Percentiles rank a stretch among this genome's conserved stretches.
Evolutionary conservation across 2,888 invertebrate genomes (phyloP).

Genomic region (Sphaerophoria rueppellii): DNA sequence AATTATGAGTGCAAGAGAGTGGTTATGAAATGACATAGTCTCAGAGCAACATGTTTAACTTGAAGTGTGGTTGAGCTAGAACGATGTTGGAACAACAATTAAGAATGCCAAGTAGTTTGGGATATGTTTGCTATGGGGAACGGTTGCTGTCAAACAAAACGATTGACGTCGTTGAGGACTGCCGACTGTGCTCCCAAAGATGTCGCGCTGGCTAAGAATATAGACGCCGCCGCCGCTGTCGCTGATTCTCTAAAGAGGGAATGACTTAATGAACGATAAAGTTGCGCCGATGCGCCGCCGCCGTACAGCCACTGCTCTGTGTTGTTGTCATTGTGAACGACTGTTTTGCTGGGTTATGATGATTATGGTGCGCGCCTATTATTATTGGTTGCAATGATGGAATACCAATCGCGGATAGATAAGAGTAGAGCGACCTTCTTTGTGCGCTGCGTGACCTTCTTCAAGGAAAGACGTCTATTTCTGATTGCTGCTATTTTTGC

Average conservation of each 20-base stretch:
- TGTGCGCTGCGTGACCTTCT: slow-evolving; percentile 62
- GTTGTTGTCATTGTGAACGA: no score
- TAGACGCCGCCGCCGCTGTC: slow-evolving; percentile 4
- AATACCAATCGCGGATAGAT: neutral
- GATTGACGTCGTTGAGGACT: slow-evolving; percentile 39
- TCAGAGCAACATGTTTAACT: slow-evolving; percentile 42
- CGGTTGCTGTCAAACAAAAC: slow-evolving; percentile 55
- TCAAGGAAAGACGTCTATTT: slow-evolving; percentile 3
- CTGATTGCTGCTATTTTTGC: neutral
- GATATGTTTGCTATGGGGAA: slow-evolving; percentile 38
- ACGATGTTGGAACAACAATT: slow-evolving; percentile 30
- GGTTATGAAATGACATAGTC: slow-evolving; percentile 57
- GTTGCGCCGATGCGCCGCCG: slow-evolving; percentile 19
- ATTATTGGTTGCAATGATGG: slow-evolving; percentile 36
- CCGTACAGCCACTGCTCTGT: no score
- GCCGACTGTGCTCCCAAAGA: slow-evolving; percentile 27
- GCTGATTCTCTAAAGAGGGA: neutral
- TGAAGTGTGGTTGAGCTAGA: slow-evolving; percentile 14
- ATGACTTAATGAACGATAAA: neutral
- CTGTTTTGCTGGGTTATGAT: neutral
- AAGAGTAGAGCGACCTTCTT: slow-evolving; percentile 63
- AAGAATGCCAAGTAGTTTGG: slow-evolving; percentile 57
- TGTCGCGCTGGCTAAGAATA: slow-evolving; percentile 3
- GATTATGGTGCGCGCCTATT: slow-evolving; percentile 11
- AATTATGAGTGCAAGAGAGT: neutral